Conservation (phyloP, 2,888 invertebrate species). For the Eupithecia insigniata region DNA sequence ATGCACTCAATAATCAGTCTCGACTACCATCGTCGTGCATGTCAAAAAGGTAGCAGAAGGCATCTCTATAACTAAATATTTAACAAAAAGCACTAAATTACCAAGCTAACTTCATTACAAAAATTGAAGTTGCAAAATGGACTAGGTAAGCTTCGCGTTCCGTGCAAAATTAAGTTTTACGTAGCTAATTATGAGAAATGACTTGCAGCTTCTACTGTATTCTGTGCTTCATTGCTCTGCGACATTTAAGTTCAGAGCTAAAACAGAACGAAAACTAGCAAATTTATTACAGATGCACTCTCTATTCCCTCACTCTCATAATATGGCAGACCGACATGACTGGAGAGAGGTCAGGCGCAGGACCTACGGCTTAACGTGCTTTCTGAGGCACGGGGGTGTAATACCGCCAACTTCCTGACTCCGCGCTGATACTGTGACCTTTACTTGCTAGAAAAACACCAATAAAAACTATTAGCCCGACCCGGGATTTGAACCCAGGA, state of each 20-base stretch:
- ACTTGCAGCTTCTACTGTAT: conserved; percentile 49
- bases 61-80: not conserved
- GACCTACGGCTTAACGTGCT: too few species aligned
- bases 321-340: too few species aligned
- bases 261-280: too few species aligned
- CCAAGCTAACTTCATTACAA: conserved; percentile 38
- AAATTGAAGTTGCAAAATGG: conserved; percentile 45
- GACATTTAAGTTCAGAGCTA: conserved; percentile 1
- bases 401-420: too few species aligned
- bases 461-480: too few species aligned
- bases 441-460: too few species aligned
- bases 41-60: not conserved
- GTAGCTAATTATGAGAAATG: conserved; percentile 76
- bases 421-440: too few species aligned
- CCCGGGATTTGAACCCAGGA: too few species aligned
- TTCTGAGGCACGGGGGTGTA: too few species aligned
- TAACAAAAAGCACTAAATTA: conserved; percentile 9
- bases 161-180: conserved; percentile 67
- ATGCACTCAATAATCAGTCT: not conserved
- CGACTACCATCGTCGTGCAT: not conserved
- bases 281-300: too few species aligned
- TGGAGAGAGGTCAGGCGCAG: too few species aligned
- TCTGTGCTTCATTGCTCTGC: conserved; percentile 17
- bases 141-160: conserved; percentile 44
- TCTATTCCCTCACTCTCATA: too few species aligned